Conservation (phyloP, 2,888 invertebrate genomes). For the Dichetophora obliterata region DNA sequence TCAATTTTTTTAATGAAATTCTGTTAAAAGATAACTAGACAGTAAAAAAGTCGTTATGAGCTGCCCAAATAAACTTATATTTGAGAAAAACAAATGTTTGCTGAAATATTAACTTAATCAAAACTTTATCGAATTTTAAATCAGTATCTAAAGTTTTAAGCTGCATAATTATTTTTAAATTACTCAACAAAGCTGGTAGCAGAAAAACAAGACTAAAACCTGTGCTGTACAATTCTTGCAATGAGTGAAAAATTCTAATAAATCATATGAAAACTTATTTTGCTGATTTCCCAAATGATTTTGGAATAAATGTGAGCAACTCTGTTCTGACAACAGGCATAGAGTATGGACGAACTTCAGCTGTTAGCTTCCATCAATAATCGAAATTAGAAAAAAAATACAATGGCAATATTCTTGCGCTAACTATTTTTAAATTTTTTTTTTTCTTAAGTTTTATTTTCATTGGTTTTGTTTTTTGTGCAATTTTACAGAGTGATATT, state of each 20-base stretch:
- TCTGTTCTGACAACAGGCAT: background rate
- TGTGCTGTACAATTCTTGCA: background rate
- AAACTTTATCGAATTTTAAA: too few relatives aligned
- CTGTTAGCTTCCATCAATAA: slow-evolving; percentile 20
- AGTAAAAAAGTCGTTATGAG: too few relatives aligned
- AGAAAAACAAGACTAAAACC: slow-evolving; percentile 7
- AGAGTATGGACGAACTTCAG: too few relatives aligned
- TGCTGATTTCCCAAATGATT: slow-evolving; percentile 56
- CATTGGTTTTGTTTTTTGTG: background rate
- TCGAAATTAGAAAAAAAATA: slow-evolving; percentile 29
- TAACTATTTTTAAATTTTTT: background rate
- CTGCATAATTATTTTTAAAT: too few relatives aligned
- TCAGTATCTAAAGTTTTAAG: too few relatives aligned
- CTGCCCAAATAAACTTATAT: too few relatives aligned
- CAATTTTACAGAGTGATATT: background rate
- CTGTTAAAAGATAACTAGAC: too few relatives aligned
- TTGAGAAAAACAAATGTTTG: too few relatives aligned
- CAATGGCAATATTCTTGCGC: background rate
- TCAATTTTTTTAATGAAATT: too few relatives aligned
- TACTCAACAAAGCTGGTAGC: background rate
- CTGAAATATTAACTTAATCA: too few relatives aligned
- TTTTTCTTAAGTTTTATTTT: background rate
- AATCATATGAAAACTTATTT: slow-evolving; percentile 49
- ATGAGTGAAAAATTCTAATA: background rate
- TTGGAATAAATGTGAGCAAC: slow-evolving; percentile 39